Conservation (phyloP, 2,113 vertebrate species). For the Gnathonemus echidnorhynchus region DNA sequence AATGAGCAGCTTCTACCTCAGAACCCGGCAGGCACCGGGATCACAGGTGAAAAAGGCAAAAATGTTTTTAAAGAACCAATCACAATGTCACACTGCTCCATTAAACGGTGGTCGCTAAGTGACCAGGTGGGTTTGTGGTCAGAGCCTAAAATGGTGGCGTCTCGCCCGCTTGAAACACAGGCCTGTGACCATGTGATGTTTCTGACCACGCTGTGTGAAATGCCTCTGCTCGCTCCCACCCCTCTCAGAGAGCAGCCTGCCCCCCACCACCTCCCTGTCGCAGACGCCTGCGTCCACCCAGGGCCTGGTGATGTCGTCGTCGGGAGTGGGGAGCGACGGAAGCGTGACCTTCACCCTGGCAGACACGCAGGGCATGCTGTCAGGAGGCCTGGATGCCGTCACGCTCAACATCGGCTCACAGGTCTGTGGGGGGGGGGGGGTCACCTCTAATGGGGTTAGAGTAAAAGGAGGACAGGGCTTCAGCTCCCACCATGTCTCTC, state of each 20-base stretch:
- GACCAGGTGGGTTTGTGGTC: background rate
- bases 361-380: slow-evolving; percentile 84
- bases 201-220: slow-evolving; percentile 1
- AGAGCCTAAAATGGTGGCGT: background rate
- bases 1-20: slow-evolving; percentile 78
- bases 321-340: slow-evolving; percentile 73
- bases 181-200: background rate
- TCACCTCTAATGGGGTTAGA: background rate
- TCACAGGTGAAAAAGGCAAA: slow-evolving; percentile 44
- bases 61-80: background rate
- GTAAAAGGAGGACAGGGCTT: background rate
- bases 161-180: background rate
- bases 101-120: background rate
- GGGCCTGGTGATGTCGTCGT: slow-evolving; percentile 86
- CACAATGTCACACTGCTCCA: background rate
- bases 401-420: slow-evolving; percentile 87
- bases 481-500: background rate
- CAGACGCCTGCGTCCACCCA: slow-evolving; percentile 70
- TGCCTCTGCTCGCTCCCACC: background rate
- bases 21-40: slow-evolving; percentile 50
- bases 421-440: slow-evolving; percentile 48
- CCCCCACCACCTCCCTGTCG: slow-evolving; percentile 67
- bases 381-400: slow-evolving; percentile 77
- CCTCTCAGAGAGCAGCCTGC: slow-evolving; percentile 62
- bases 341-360: slow-evolving; percentile 88